Conservation (phyloP, 2,888 invertebrate species). For the Pyrrhosoma nymphula region DNA sequence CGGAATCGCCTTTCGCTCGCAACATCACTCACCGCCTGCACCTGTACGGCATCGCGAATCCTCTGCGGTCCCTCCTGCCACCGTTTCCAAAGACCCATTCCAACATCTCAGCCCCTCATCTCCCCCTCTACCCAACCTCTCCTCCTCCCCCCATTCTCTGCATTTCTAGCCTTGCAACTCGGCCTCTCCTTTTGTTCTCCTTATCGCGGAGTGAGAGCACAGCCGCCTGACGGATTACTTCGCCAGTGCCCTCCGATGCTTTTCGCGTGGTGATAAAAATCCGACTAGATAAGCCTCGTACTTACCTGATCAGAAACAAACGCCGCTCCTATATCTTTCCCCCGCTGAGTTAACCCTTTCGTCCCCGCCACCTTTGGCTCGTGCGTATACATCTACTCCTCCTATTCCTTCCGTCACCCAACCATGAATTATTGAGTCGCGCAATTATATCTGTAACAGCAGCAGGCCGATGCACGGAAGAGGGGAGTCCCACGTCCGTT, state of each 20-base stretch:
- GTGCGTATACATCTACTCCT: not conserved
- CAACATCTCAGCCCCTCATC: not conserved
- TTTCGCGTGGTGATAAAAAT: not conserved
- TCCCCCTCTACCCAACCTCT: not conserved
- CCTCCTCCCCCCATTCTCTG: too few relatives aligned
- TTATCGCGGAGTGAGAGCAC: not conserved
- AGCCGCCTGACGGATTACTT: not conserved
- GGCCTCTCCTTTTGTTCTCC: not conserved
- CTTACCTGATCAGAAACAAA: not conserved
- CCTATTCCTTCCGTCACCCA: not conserved
- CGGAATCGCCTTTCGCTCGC: not conserved
- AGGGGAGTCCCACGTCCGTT: not conserved
- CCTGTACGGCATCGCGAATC: not conserved
- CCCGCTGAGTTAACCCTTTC: too few relatives aligned
- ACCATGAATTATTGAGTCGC: not conserved
- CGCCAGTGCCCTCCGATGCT: not conserved
- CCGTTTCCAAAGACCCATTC: not conserved
- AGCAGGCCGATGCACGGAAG: conserved; percentile 26
- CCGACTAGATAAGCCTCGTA: not conserved
- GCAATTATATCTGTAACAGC: conserved; percentile 20
- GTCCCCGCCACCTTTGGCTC: too few relatives aligned
- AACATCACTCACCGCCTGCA: not conserved
- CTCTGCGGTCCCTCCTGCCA: not conserved
- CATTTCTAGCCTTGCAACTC: not conserved
- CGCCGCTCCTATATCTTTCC: too few relatives aligned